A percentile compares a stretch with the other conserved stretches of the same genome.
These are phyloP conservation scores for Cylindroiulus punctatus DNA, from an alignment of 2,888 invertebrate genomes.

Conservation along the genomic window DNA sequence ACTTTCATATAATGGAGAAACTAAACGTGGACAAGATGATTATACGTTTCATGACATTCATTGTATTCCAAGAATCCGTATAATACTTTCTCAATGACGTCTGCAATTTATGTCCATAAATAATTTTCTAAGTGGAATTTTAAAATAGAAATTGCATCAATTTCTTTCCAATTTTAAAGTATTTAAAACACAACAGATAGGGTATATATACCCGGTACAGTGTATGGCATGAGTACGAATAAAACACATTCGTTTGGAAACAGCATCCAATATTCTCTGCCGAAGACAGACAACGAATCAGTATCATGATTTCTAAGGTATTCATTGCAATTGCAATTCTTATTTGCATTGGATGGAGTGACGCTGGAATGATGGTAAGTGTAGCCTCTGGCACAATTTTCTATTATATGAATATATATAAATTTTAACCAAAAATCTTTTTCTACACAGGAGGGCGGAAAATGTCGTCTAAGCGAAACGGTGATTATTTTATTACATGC, in stretches of 20 bases:
- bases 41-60: not conserved
- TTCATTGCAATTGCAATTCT: conserved; percentile 1
- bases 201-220: not conserved
- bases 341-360: not conserved
- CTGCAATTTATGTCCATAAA: not conserved
- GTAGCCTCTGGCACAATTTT: not conserved
- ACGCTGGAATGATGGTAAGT: not conserved
- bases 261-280: not conserved
- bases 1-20: not conserved
- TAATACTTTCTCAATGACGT: not conserved
- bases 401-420: too few species aligned
- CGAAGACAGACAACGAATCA: not conserved
- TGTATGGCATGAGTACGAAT: not conserved
- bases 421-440: not conserved
- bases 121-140: too few species aligned
- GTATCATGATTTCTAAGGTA: not conserved
- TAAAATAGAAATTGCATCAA: not conserved
- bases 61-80: not conserved
- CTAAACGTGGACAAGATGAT: not conserved
- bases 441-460: not conserved
- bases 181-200: not conserved
- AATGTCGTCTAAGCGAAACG: not conserved
- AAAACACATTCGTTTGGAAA: not conserved
- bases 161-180: not conserved
- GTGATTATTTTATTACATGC: not conserved